phyloP scores from a whole-genome alignment of 2,113 vertebrate genomes.

The Hippocampus comes region DNA sequence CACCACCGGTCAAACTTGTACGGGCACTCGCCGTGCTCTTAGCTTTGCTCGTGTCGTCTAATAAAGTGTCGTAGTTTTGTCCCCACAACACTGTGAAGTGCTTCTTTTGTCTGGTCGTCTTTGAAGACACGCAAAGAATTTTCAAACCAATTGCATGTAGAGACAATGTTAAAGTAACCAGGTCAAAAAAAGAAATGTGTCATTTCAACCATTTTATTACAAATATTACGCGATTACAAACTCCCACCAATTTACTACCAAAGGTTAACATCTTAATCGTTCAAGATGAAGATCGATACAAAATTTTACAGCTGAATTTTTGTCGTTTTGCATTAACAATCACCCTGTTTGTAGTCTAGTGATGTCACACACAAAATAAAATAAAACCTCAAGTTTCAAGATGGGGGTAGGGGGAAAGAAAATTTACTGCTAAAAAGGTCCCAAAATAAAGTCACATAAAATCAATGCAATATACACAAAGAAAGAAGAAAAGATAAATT shows the following conservation, averaged over 20 bases:
- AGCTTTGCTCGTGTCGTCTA: conserved; percentile 44
- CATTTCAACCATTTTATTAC: conserved; percentile 75
- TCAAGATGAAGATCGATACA: conserved; percentile 58
- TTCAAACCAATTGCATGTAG: too few relatives aligned
- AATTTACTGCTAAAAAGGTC: conserved; percentile 46
- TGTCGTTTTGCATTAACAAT: conserved; percentile 25
- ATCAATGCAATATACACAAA: conserved; percentile 60
- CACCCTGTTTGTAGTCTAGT: conserved; percentile 54
- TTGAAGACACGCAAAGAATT: background rate
- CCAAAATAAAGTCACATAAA: conserved; percentile 53
- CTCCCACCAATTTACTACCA: conserved; percentile 67
- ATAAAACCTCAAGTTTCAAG: conserved; percentile 68
- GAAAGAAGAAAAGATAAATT: conserved; percentile 44
- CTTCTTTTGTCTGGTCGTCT: conserved; percentile 6
- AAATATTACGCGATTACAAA: conserved; percentile 75
- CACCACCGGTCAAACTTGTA: conserved; percentile 1
- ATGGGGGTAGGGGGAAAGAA: conserved; percentile 9
- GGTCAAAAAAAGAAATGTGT: conserved; percentile 10
- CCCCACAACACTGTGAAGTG: conserved; percentile 6
- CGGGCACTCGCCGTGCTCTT: conserved; percentile 30
- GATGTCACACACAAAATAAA: conserved; percentile 41
- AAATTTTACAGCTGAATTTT: conserved; percentile 68
- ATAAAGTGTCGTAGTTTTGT: conserved; percentile 58
- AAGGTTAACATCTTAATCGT: conserved; percentile 47
- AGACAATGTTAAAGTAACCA: background rate